Evolutionary conservation across 2,888 invertebrate genomes (phyloP).

Genomic region (Scelioninae gen. 1): DNA sequence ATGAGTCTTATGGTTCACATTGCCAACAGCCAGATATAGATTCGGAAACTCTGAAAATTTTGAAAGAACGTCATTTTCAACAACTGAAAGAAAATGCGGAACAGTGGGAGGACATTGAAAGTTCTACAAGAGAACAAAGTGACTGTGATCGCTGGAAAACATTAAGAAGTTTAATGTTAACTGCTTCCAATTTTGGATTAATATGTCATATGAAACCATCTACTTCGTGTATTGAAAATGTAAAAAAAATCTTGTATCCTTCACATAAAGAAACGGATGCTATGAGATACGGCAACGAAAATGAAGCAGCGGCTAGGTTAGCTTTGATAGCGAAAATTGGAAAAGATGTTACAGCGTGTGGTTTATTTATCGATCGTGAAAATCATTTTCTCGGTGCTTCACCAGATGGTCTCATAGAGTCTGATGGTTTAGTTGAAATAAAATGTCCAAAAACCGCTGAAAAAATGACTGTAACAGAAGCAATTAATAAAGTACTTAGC

Average conservation of each 20-base stretch:
- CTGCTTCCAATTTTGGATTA: conserved; percentile 61
- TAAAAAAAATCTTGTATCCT: conserved; percentile 63
- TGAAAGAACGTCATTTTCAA: conserved; percentile 30
- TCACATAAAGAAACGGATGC: conserved; percentile 10
- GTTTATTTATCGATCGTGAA: conserved; percentile 59
- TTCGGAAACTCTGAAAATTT: conserved; percentile 2
- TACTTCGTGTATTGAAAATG: conserved; percentile 49
- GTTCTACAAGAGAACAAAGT: conserved; percentile 52
- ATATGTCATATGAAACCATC: conserved; percentile 50
- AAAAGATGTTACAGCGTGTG: conserved; percentile 33
- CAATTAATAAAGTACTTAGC: neutral
- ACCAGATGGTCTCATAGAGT: conserved; percentile 66
- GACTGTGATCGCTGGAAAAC: conserved; percentile 48
- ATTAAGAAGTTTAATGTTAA: conserved; percentile 45
- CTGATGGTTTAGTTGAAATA: conserved; percentile 65
- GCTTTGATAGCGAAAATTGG: conserved; percentile 27
- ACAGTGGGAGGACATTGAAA: conserved; percentile 47
- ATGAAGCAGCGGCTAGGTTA: conserved; percentile 52
- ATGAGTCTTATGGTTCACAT: conserved; percentile 23
- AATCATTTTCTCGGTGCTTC: conserved; percentile 53
- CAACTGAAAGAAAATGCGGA: conserved; percentile 15
- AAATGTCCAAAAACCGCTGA: conserved; percentile 57
- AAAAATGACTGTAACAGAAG: conserved; percentile 16
- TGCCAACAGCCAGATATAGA: conserved; percentile 35
- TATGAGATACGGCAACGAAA: conserved; percentile 56